Evolutionary conservation across 1,140 invertebrate species (phyloP), one percentile per base, ranked within the genome.

Genomic region (Dendroctonus valens): DNA sequence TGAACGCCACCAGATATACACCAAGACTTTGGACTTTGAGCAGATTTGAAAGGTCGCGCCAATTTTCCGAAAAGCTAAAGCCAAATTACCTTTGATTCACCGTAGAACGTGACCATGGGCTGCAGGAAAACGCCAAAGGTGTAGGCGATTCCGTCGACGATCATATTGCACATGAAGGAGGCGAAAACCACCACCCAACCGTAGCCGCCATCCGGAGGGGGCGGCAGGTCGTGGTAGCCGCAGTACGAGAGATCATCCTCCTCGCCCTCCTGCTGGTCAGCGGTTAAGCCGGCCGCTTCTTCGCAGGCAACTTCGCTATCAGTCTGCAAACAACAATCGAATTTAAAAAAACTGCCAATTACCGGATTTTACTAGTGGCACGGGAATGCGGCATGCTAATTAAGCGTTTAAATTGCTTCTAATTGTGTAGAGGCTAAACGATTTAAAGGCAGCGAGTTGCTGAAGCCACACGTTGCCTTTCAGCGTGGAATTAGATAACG

Each of bases 101-200:
- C 86, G 77, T 93, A 98, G 77, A 91, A 89, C 11, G 79, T 81
- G 41, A 92, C 89, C 65, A 97, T 91, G 73, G 92, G 87, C 11
- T 85, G 81, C 5, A 95, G 83, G 80, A 96, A 95, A 72, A 96
- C 88, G 49, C 94, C 94, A 75, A 96, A 97, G 5, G 92, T 94
- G 80, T 96, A 96, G 5, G 93, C 92, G 42, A 96, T 94, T 67
- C 97, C 97, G 78, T 99, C 97, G n/a, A 98, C 94, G 68, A 99
- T 92, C 81, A 99, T 89, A 85, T 99, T 98, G 79, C 95, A 97
- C 86, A 98, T 89, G 80, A 99, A 99, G 7, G 93, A 96, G 50
- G 93, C 94, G 72, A 96, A 88, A 39, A 98, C 96, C 67, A 99
- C 78, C 50, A 94, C 89, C 94, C 94, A 97, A 39, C 93, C 94